A percentile compares a stretch with the other conserved stretches of the same genome.
Evolutionary conservation across 2,888 invertebrate species (phyloP).

Genomic region (Drosophila borborema): DNA sequence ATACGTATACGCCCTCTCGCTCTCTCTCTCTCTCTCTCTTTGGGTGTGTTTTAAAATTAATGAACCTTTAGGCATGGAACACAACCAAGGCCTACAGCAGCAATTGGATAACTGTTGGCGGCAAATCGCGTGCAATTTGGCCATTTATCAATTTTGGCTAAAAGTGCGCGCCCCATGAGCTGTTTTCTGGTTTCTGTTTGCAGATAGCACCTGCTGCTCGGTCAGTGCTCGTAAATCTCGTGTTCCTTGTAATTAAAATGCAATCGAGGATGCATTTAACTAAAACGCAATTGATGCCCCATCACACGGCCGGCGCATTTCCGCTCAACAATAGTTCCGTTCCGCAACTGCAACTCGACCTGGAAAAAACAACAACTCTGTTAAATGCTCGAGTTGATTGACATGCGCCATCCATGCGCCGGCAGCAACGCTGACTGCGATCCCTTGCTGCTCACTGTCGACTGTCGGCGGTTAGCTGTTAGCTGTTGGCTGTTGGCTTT

Average conservation of each 20-base stretch:
- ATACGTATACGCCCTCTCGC: conserved; percentile 41
- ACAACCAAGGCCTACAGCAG: background rate
- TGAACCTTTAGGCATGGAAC: conserved; percentile 29
- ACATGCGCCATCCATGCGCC: conserved; percentile 47
- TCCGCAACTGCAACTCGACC: conserved; percentile 24
- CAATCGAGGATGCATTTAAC: conserved; percentile 81
- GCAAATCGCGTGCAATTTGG: conserved; percentile 58
- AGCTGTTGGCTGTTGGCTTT: conserved; percentile 10
- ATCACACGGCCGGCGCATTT: conserved; percentile 51
- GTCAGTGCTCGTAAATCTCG: conserved; percentile 61
- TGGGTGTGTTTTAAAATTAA: conserved; percentile 47
- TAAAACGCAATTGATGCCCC: conserved; percentile 45
- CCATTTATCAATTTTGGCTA: conserved; percentile 70
- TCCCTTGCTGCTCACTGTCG: conserved; percentile 9
- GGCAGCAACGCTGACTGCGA: conserved; percentile 17
- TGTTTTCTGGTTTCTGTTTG: conserved; percentile 37
- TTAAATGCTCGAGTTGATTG: conserved; percentile 70
- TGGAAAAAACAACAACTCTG: conserved; percentile 47
- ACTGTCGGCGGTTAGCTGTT: conserved; percentile 11
- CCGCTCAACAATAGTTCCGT: conserved; percentile 50
- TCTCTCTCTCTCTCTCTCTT: background rate
- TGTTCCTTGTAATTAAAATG: conserved; percentile 71
- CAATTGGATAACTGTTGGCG: background rate
- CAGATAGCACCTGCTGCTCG: conserved; percentile 71
- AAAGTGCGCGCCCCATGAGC: conserved; percentile 55